phyloP scores from a whole-genome alignment of 2,113 vertebrate species.

The Atrichornis clamosus region DNA sequence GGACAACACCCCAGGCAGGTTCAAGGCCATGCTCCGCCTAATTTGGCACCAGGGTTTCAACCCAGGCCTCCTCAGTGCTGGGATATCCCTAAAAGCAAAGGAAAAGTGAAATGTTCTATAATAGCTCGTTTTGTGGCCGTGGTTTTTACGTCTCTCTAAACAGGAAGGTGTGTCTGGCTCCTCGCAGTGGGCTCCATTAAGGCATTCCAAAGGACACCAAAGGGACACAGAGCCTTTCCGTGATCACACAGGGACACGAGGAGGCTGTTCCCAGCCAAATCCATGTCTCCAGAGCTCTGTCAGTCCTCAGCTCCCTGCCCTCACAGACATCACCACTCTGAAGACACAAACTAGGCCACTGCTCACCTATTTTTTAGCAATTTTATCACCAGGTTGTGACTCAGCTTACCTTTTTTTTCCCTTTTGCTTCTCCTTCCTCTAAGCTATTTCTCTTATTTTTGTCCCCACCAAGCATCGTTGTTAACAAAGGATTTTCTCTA shows the following conservation, averaged over 20 bases:
- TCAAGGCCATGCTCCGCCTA: not conserved
- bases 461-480: not conserved
- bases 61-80: not conserved
- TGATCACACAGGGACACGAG: fast-evolving
- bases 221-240: not conserved
- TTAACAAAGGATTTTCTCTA: not conserved
- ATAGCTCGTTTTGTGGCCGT: not conserved
- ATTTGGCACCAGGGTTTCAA: not conserved
- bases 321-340: not conserved
- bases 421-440: not conserved
- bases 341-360: not conserved
- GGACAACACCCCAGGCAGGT: not conserved
- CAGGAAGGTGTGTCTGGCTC: not conserved
- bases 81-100: not conserved
- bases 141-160: not conserved
- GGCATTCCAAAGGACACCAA: not conserved
- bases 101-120: not conserved
- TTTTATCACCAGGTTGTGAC: not conserved
- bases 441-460: not conserved
- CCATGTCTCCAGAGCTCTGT: not conserved
- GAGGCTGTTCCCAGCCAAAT: not conserved
- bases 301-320: not conserved
- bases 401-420: not conserved
- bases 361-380: not conserved
- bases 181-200: not conserved